Evolutionary conservation across 2,113 vertebrate species (phyloP).

Genomic region (Megalops atlanticus): DNA sequence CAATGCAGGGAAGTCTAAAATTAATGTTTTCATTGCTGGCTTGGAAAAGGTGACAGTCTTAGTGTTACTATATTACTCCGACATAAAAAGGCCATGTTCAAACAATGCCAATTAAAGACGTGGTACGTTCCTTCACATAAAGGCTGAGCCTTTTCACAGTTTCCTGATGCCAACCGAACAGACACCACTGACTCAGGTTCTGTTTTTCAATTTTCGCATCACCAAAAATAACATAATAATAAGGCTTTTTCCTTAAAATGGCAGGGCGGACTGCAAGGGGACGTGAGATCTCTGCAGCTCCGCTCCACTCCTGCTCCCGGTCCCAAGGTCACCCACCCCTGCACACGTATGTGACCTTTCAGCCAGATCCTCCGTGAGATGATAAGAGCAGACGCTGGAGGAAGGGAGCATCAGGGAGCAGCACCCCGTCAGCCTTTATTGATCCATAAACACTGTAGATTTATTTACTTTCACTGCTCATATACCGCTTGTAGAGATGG

Average conservation of each 20-base stretch:
- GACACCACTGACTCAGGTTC: background rate
- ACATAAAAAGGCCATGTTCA: background rate
- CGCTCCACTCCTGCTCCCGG: background rate
- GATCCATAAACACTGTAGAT: conserved; percentile 18
- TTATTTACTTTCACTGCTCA: background rate
- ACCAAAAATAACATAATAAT: too few species aligned
- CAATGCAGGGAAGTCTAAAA: background rate
- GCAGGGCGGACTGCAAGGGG: background rate
- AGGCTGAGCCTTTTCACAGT: too few species aligned
- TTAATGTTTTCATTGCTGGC: background rate
- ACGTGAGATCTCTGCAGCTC: background rate
- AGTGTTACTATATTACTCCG: background rate
- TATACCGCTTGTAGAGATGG: background rate
- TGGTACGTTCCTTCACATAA: background rate
- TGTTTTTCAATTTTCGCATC: too few species aligned
- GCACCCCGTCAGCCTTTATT: conserved; percentile 10
- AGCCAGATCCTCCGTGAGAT: background rate
- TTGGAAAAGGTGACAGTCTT: background rate
- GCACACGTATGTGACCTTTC: background rate
- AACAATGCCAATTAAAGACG: background rate
- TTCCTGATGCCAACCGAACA: background rate
- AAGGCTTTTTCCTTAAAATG: background rate
- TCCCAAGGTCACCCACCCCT: background rate
- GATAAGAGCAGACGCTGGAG: background rate
- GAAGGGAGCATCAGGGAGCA: background rate